Evolutionary conservation across 2,797 vertebrate species (phyloP).

Genomic region (Luscinia luscinia): DNA sequence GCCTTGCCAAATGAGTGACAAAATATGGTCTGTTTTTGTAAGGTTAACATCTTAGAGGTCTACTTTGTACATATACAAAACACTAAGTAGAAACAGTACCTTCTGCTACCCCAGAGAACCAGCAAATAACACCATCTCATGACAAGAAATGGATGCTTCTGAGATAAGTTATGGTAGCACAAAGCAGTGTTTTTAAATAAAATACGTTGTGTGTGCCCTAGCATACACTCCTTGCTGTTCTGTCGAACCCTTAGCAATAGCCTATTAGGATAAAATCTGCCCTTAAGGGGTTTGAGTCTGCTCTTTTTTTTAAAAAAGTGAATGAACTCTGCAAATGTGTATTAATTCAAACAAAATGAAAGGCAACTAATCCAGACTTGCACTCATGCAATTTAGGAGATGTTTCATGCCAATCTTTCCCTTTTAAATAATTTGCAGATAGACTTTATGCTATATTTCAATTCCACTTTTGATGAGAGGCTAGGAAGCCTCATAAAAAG

Average conservation of each 20-base stretch:
- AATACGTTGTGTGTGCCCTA: background rate
- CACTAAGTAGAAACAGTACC: background rate
- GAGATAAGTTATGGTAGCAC: background rate
- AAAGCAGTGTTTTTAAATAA: background rate
- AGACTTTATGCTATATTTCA: constrained; percentile 17
- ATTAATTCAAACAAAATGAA: constrained; percentile 41
- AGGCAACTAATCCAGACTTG: constrained; percentile 62
- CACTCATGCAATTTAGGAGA: background rate
- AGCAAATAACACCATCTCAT: background rate
- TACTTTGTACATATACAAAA: background rate
- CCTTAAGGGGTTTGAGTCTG: constrained; percentile 27
- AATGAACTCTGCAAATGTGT: constrained; percentile 12
- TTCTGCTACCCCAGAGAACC: background rate
- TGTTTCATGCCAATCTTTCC: constrained; percentile 14
- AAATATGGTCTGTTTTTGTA: background rate
- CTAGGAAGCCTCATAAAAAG: constrained; percentile 16
- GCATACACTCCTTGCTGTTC: background rate
- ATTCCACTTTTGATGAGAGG: constrained; percentile 13
- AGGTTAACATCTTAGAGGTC: background rate
- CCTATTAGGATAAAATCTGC: constrained; percentile 37
- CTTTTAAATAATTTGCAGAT: constrained; percentile 42
- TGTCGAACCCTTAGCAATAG: background rate
- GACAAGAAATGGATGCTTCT: background rate
- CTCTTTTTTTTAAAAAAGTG: background rate
- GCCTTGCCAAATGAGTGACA: background rate